Percentiles rank a stretch among this genome's conserved stretches.
phyloP scores from a whole-genome alignment of 2,113 vertebrate genomes.

The Ailuropoda melanoleuca region DNA sequence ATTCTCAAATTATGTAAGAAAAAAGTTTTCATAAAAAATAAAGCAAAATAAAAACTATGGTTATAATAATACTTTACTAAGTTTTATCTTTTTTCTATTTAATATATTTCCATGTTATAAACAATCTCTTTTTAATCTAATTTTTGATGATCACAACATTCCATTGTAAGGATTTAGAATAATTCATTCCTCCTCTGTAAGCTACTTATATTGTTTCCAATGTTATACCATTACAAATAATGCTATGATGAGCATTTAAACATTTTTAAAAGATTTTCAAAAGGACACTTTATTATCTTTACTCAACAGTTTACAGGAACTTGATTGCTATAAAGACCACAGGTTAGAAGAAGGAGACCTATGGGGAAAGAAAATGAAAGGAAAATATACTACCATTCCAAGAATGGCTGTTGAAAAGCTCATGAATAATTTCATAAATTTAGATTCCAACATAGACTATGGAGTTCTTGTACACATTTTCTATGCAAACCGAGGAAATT shows the following conservation, averaged over 20 bases:
- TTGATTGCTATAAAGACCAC: neutral
- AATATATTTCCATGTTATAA: neutral
- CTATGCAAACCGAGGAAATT: neutral
- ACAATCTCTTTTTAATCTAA: neutral
- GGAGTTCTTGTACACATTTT: neutral
- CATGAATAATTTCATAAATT: neutral
- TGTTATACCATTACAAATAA: neutral
- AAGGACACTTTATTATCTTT: neutral
- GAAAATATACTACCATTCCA: neutral
- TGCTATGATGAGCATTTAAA: neutral
- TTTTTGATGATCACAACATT: conserved; percentile 32
- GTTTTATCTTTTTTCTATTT: neutral
- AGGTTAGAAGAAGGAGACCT: neutral
- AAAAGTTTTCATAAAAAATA: conserved; percentile 3
- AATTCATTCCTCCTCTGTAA: neutral
- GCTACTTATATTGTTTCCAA: neutral
- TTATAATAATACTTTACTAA: conserved; percentile 25
- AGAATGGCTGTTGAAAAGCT: neutral
- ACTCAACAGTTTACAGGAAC: neutral
- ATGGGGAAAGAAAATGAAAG: neutral
- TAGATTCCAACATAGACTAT: neutral
- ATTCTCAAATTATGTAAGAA: neutral
- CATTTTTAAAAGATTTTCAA: neutral
- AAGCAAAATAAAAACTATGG: neutral
- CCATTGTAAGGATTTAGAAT: conserved; percentile 7